phyloP scores from a whole-genome alignment of 1,140 invertebrate species.

The Hylaeus volcanicus region DNA sequence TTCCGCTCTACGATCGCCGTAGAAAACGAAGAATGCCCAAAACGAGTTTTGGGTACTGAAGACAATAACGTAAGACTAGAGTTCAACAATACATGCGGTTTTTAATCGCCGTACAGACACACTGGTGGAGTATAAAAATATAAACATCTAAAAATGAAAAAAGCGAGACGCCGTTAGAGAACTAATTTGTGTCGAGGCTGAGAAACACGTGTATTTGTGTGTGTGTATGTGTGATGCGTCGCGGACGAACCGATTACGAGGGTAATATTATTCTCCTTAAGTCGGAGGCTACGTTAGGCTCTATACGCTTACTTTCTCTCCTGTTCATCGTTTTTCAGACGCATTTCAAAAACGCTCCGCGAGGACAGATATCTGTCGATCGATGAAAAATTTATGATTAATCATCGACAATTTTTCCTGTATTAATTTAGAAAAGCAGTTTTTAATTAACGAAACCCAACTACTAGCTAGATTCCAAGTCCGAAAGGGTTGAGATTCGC shows the following conservation, averaged over 20 bases:
- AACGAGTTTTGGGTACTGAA: slow-evolving; percentile 55
- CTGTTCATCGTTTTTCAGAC: neutral
- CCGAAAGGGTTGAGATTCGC: neutral
- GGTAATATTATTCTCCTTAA: neutral
- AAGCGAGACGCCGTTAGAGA: slow-evolving; percentile 59
- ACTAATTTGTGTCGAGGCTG: slow-evolving; percentile 42
- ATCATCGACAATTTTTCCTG: too few relatives aligned
- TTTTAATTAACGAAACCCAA: too few relatives aligned
- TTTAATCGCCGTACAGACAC: slow-evolving; percentile 70
- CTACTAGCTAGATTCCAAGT: too few relatives aligned
- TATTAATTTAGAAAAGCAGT: too few relatives aligned
- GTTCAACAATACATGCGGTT: slow-evolving; percentile 78
- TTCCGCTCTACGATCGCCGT: slow-evolving; percentile 30
- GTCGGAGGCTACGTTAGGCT: slow-evolving; percentile 23
- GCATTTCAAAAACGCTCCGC: neutral
- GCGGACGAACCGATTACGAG: slow-evolving; percentile 20
- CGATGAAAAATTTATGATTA: slow-evolving; percentile 39
- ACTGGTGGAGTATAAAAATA: slow-evolving; percentile 76
- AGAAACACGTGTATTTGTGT: slow-evolving; percentile 8
- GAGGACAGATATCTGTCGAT: slow-evolving; percentile 15
- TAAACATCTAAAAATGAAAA: slow-evolving; percentile 77
- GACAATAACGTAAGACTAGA: slow-evolving; percentile 79
- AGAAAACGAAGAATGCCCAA: slow-evolving; percentile 53
- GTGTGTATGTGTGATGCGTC: neutral
- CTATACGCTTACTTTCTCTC: neutral